Evolutionary conservation across 2,888 invertebrate species (phyloP).

Genomic region (Ectemnius cavifrons): DNA sequence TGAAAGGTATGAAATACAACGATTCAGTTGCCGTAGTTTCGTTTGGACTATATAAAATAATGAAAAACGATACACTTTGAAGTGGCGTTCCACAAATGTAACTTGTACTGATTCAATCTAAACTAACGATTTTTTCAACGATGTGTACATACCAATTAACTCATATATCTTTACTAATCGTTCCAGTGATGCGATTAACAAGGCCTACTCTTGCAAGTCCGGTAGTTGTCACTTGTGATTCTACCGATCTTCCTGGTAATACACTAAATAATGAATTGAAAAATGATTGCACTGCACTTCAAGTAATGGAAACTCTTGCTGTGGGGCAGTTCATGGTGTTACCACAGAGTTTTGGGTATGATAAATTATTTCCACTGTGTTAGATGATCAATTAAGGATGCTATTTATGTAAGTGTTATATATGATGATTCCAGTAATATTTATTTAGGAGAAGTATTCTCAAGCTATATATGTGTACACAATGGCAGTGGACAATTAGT

Average conservation of each 20-base stretch:
- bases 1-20: slow-evolving; percentile 79
- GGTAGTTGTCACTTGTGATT: slow-evolving; percentile 90
- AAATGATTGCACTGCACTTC: slow-evolving; percentile 90
- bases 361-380: background rate
- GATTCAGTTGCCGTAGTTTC: background rate
- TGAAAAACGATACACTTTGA: background rate
- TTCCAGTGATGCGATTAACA: slow-evolving; percentile 94
- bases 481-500: slow-evolving; percentile 94
- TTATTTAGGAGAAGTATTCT: slow-evolving; percentile 98
- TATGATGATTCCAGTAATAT: slow-evolving; percentile 84
- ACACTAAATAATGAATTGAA: slow-evolving; percentile 88
- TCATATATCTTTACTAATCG: no score
- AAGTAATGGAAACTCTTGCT: slow-evolving; percentile 89
- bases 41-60: background rate
- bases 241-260: slow-evolving; percentile 90
- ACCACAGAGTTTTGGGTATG: slow-evolving; percentile 96
- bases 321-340: slow-evolving; percentile 94
- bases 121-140: background rate
- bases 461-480: slow-evolving; percentile 97
- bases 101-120: no score
- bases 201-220: slow-evolving; percentile 93
- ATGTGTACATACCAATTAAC: background rate
- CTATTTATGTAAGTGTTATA: background rate
- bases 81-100: no score
- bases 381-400: background rate